phyloP scores from a whole-genome alignment of 2,113 vertebrate species.

The Lycocorax pyrrhopterus region DNA sequence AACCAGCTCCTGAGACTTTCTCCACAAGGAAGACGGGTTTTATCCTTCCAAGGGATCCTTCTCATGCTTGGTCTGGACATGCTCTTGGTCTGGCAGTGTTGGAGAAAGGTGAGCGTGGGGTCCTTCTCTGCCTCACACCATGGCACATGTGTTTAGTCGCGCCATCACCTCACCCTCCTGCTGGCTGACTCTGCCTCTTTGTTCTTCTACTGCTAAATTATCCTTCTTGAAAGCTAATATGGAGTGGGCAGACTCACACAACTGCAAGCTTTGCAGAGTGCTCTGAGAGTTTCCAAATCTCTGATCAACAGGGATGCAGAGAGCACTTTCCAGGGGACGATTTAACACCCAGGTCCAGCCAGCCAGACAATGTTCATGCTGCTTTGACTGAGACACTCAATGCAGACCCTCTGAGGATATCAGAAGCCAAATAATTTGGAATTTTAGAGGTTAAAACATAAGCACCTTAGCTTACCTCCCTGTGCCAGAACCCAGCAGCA shows the following conservation, averaged over 20 bases:
- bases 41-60: background rate
- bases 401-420: background rate
- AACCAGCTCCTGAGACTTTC: background rate
- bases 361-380: background rate
- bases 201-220: background rate
- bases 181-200: background rate
- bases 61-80: background rate
- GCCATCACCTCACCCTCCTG: background rate
- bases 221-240: background rate
- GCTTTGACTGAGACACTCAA: background rate
- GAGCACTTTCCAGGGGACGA: rapidly evolving
- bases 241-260: background rate
- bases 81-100: background rate
- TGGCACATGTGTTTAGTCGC: rapidly evolving
- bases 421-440: background rate
- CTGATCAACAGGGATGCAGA: background rate
- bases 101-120: background rate
- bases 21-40: background rate
- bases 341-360: background rate
- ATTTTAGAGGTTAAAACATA: background rate
- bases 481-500: background rate
- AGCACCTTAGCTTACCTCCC: background rate
- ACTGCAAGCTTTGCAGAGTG: background rate
- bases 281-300: background rate
- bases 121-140: background rate